Percentiles rank a stretch among this genome's conserved stretches.
phyloP scores from a whole-genome alignment of 2,113 vertebrate species.

The Chauna torquata region DNA sequence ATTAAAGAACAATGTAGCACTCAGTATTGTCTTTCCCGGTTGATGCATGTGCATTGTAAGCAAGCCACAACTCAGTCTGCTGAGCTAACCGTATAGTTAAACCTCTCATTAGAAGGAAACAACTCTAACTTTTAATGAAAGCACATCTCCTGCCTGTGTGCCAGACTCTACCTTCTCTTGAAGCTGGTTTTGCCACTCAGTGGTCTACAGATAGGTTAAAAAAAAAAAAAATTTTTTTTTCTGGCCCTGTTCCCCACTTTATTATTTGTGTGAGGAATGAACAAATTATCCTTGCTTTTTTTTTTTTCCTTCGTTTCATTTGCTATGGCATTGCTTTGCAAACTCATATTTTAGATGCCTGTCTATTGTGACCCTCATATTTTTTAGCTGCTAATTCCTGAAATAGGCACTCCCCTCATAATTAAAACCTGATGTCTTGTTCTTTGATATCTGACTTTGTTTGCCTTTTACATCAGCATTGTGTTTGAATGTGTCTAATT shows the following conservation, averaged over 20 bases:
- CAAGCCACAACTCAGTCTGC: background rate
- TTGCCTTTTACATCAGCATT: background rate
- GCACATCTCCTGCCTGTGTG: background rate
- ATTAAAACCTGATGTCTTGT: background rate
- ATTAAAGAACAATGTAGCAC: background rate
- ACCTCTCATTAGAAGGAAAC: background rate
- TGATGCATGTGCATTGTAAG: background rate
- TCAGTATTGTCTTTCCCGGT: background rate
- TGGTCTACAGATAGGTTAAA: background rate
- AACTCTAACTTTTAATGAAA: background rate
- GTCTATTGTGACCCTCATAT: background rate
- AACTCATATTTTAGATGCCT: background rate
- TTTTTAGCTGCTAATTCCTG: background rate
- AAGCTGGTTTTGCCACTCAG: background rate
- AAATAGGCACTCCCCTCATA: background rate
- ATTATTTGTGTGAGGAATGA: background rate
- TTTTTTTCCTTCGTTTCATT: background rate
- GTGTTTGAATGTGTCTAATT: background rate
- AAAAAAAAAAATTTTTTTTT: background rate
- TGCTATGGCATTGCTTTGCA: background rate
- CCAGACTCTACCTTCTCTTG: background rate
- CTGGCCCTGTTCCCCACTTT: background rate
- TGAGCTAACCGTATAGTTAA: background rate
- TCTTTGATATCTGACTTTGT: background rate
- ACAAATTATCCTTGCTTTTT: background rate